Base-by-base conservation (phyloP, 2,797 vertebrate species). In the Thamnophis elegans region DNA sequence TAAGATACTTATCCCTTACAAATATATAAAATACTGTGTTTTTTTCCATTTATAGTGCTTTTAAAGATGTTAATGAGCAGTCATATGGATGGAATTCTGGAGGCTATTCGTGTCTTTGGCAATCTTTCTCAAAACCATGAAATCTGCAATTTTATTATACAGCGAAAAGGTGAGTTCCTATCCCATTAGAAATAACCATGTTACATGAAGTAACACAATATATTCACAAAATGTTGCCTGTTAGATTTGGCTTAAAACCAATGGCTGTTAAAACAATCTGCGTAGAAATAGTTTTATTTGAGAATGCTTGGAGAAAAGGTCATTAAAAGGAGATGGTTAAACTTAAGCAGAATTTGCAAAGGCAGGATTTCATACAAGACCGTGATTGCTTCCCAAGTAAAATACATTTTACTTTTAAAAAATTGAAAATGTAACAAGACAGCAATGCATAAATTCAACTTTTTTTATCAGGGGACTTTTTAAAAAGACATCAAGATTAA, bases 21-120 rank as follows among this genome's bases (percentile, higher is more conserved):
- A 87, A 65, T 32, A 82, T 25, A 92, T 90, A 87, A 82, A 95
- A 26, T 86, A 1, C 42, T 89, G 73, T 82, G 22, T 42, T 92
- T 65, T 68, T 85, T 95, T 95, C 95, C 18, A 26, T 96, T 95
- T 96, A 95, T 89, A 99, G 99, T 98, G 96, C 98, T 99, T 96
- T 91, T 99, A 95, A 98, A 98, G 96, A 96, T 99, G 94, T 89
- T 99, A 93, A 96, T 98, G 95, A 98, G 98, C 96, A 97, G 97
- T 95, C 99, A 97, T 92, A 98, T 98, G 98, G 98, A 98, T 28
- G 98, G 98, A 88, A 96, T 99, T 96, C 97, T 99, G 42, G 99
- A 99, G 96, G 99, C 98, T 89, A 97, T 98, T 12, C 98, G 98
- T 60, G 99, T 99, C 53, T 99, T 99, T 94, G 99, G 99, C 93